A percentile compares a stretch with the other conserved stretches of the same genome.
phyloP scores from a whole-genome alignment of 2,113 vertebrate genomes.

The Phalacrocorax aristotelis region DNA sequence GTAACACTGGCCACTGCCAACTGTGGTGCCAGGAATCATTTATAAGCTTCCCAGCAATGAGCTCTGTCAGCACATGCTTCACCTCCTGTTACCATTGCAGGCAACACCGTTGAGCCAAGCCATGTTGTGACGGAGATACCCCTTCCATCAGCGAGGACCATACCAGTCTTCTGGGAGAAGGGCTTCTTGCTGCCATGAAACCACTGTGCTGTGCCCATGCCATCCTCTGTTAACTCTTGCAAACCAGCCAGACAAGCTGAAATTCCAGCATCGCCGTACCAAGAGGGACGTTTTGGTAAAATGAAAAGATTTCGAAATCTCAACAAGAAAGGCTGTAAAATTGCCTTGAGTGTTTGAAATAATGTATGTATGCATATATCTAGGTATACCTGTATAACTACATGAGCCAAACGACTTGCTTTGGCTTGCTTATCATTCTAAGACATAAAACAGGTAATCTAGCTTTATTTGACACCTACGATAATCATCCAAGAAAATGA shows the following conservation, averaged over 20 bases:
- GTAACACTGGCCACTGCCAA: conserved; percentile 58
- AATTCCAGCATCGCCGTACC: neutral
- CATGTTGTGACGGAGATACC: neutral
- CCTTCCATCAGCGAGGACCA: neutral
- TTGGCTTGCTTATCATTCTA: conserved; percentile 68
- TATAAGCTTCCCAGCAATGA: conserved; percentile 47
- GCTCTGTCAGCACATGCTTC: conserved; percentile 66
- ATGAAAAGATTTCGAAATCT: conserved; percentile 8
- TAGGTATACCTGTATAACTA: conserved; percentile 53
- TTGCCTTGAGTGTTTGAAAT: conserved; percentile 56
- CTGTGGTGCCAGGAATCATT: conserved; percentile 44
- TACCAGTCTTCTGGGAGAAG: neutral
- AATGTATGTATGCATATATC: conserved; percentile 42
- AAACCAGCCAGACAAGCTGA: neutral
- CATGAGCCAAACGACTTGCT: conserved; percentile 64
- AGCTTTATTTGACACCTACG: conserved; percentile 59
- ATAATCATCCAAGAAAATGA: conserved; percentile 60
- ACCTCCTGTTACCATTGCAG: conserved; percentile 14
- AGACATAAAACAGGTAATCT: conserved; percentile 58
- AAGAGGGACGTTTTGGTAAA: neutral
- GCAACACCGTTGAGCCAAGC: neutral
- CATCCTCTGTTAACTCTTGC: neutral
- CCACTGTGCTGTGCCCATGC: neutral
- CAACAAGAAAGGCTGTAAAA: conserved; percentile 12
- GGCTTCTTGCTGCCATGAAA: neutral